Evolutionary conservation across 2,888 invertebrate species (phyloP).

Genomic region (Omphaloscelis lunosa): DNA sequence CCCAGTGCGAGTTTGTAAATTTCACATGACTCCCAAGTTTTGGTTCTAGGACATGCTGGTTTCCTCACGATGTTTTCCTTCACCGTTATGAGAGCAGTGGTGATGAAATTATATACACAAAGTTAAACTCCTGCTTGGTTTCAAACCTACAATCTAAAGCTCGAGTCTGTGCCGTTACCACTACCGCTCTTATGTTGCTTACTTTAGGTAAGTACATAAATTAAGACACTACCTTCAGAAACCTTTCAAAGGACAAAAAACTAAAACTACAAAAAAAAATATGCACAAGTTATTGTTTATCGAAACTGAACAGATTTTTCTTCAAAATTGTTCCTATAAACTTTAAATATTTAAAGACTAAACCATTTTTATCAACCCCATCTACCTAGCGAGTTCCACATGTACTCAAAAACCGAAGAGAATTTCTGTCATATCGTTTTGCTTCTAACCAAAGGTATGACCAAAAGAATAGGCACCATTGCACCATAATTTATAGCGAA

Average conservation of each 20-base stretch:
- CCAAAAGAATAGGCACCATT: conserved; percentile 87
- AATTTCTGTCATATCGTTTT: conserved; percentile 81
- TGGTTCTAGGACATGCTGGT: too few relatives aligned
- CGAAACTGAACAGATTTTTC: neutral
- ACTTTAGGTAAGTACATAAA: neutral
- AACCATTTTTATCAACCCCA: neutral
- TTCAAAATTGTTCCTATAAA: neutral
- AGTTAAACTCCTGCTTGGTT: too few relatives aligned
- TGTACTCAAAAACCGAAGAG: conserved; percentile 65
- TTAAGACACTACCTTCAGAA: neutral
- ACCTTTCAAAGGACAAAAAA: neutral
- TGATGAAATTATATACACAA: too few relatives aligned
- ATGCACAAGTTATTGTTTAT: neutral
- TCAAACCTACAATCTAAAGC: too few relatives aligned
- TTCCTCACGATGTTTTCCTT: too few relatives aligned
- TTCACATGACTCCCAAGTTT: too few relatives aligned
- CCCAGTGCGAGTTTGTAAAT: too few relatives aligned
- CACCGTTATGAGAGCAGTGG: too few relatives aligned
- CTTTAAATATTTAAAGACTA: neutral
- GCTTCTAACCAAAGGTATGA: conserved; percentile 77
- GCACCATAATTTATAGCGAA: conserved; percentile 89
- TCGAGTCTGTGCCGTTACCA: too few relatives aligned
- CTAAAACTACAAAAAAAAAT: neutral
- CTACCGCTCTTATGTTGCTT: too few relatives aligned
- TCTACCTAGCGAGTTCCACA: neutral